Percentiles rank a stretch among this genome's conserved stretches.
Evolutionary conservation across 2,797 vertebrate genomes (phyloP).

Genomic region (Synaphobranchus kaupii): DNA sequence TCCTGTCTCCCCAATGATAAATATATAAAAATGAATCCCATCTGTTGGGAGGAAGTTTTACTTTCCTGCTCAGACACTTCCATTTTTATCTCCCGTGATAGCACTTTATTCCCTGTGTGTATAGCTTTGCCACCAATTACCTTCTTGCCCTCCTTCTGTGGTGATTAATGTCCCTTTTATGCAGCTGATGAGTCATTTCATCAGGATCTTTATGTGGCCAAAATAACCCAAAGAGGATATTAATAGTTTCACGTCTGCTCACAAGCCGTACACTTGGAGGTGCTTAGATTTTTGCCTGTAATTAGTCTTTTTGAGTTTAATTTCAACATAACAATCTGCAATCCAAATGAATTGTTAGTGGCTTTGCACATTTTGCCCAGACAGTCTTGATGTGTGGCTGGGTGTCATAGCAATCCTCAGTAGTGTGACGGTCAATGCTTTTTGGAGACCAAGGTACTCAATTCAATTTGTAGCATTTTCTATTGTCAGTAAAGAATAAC

Average conservation of each 20-base stretch:
- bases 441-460: neutral
- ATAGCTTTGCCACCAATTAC: neutral
- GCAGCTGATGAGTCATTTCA: neutral
- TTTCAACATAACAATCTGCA: neutral
- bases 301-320: neutral
- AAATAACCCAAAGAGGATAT: neutral
- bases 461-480: neutral
- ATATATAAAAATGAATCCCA: neutral
- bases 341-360: neutral
- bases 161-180: slow-evolving; percentile 1
- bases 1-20: slow-evolving; percentile 2
- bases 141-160: neutral
- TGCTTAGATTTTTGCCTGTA: neutral
- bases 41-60: neutral
- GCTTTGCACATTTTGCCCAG: neutral
- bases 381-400: neutral
- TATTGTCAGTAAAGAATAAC: neutral
- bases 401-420: neutral
- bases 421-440: neutral
- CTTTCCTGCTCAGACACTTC: neutral
- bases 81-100: neutral
- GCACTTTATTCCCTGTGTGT: neutral
- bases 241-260: neutral
- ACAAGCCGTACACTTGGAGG: neutral
- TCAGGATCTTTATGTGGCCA: neutral